These are phyloP conservation scores for Clamator glandarius DNA, from an alignment of 2,797 vertebrate species.

Conservation along the genomic window DNA sequence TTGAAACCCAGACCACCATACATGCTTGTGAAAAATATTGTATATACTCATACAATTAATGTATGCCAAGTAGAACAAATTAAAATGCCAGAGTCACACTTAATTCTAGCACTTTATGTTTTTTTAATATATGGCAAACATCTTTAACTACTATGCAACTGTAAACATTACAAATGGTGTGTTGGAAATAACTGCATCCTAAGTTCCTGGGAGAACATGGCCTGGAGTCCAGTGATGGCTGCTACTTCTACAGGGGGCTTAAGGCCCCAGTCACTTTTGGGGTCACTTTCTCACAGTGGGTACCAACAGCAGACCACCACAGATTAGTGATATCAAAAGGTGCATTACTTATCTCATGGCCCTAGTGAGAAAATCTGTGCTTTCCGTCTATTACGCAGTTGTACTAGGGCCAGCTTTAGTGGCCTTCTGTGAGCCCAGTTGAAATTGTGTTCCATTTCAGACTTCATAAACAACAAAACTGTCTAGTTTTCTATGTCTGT, in stretches of 20 bases:
- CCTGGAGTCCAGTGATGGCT: not conserved
- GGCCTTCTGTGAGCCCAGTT: not conserved
- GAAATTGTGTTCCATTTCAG: conserved; percentile 38
- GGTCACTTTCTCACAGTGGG: not conserved
- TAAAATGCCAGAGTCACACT: not conserved
- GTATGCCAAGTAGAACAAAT: not conserved
- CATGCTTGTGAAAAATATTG: not conserved
- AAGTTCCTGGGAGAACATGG: not conserved
- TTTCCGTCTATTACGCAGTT: not conserved
- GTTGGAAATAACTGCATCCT: not conserved
- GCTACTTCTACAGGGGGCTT: not conserved
- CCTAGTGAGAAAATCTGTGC: not conserved
- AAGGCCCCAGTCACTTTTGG: not conserved
- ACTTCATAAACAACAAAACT: not conserved
- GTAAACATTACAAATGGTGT: not conserved
- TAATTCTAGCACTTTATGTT: not conserved
- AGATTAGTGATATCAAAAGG: not conserved
- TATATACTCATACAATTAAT: not conserved
- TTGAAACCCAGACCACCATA: not conserved
- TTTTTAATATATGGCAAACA: not conserved
- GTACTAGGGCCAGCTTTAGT: not conserved
- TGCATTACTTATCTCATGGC: not conserved
- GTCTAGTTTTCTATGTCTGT: not conserved
- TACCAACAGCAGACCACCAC: not conserved
- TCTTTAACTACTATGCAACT: not conserved